A percentile compares a stretch with the other conserved stretches of the same genome.
phyloP scores from a whole-genome alignment of 2,113 vertebrate genomes.

The Corythornis madagascariensis region DNA sequence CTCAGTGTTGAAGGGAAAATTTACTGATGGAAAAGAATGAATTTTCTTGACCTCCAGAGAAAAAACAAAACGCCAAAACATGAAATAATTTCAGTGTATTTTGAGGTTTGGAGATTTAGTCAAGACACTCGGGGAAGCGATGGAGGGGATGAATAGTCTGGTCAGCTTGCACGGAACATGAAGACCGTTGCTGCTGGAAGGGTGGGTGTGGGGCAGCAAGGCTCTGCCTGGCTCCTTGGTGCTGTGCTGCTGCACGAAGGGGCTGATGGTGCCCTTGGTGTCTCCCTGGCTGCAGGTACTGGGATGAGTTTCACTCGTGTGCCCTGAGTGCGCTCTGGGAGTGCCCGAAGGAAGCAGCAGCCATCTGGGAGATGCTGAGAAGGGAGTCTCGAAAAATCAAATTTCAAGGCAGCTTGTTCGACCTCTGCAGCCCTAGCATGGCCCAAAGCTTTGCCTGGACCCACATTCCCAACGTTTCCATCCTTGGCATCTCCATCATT shows the following conservation, averaged over 20 bases:
- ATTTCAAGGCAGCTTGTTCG: conserved; percentile 80
- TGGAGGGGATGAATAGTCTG: background rate
- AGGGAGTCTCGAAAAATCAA: conserved; percentile 77
- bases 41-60: conserved; percentile 15
- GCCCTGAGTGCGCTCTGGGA: conserved; percentile 69
- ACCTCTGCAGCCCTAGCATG: conserved; percentile 74
- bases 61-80: accelerated
- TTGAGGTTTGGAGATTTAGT: background rate
- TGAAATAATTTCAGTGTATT: background rate
- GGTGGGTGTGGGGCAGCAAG: background rate
- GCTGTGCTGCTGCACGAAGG: no score
- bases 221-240: background rate
- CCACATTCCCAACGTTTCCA: background rate
- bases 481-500: conserved; percentile 24
- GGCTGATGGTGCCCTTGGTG: background rate
- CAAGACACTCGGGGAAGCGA: background rate
- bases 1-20: background rate
- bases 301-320: conserved; percentile 81
- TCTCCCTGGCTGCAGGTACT: conserved; percentile 72
- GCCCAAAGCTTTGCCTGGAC: conserved; percentile 37
- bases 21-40: conserved; percentile 28
- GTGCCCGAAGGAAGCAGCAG: conserved; percentile 78
- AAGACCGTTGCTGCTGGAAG: background rate
- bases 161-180: background rate
- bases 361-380: conserved; percentile 78